Evolutionary conservation across 2,797 vertebrate species (phyloP).

Genomic region (Anas acuta): DNA sequence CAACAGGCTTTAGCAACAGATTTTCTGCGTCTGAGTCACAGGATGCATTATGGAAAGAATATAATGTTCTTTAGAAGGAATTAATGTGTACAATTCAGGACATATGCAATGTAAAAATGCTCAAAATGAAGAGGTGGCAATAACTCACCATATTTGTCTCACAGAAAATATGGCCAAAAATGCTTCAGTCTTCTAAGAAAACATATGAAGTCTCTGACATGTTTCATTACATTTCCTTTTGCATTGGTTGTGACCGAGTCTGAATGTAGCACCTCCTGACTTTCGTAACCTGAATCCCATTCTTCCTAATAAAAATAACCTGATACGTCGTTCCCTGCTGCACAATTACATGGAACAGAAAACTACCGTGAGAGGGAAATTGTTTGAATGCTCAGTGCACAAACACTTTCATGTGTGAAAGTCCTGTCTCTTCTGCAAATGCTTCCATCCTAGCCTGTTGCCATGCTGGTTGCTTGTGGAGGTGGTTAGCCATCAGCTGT

Average conservation of each 20-base stretch:
- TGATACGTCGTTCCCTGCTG: background rate
- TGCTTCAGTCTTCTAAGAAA: background rate
- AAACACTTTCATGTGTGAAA: background rate
- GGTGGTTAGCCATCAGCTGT: background rate
- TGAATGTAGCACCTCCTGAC: background rate
- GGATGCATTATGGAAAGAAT: background rate
- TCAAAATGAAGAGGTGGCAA: background rate
- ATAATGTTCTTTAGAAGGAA: background rate
- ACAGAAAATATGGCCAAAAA: background rate
- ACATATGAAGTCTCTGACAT: background rate
- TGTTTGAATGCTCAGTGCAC: background rate
- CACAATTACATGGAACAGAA: background rate
- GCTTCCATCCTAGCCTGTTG: background rate
- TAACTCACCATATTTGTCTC: background rate
- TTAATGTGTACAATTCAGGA: background rate
- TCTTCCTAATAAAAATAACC: background rate
- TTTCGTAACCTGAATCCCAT: background rate
- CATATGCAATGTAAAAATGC: background rate
- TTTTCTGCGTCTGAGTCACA: conserved; percentile 37
- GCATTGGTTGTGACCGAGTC: background rate
- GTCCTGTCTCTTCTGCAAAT: background rate
- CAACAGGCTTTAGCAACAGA: background rate
- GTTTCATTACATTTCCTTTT: background rate
- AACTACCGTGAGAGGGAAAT: accelerated
- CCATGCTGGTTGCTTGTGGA: background rate